These are phyloP conservation scores for Phenganax stokvisi DNA, from an alignment of 92 coral and sea anemone genomes.

Conservation along the genomic window DNA sequence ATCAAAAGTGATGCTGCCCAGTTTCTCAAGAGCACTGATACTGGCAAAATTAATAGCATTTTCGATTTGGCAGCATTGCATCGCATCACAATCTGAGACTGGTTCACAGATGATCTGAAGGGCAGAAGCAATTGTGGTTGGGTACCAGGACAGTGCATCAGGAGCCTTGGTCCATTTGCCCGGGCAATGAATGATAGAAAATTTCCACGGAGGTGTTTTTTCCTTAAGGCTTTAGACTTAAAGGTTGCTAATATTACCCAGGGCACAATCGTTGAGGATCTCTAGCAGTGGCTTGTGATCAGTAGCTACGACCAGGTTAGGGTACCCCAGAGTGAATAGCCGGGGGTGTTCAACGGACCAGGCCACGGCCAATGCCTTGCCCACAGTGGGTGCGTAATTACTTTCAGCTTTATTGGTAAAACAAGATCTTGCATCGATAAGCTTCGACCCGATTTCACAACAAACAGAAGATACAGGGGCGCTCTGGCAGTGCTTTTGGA, in stretches of 20 bases:
- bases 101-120: conserved; percentile 16
- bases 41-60: conserved; percentile 21
- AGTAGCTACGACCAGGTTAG: neutral
- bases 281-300: neutral
- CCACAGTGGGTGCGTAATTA: neutral
- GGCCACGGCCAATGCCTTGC: neutral
- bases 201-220: neutral
- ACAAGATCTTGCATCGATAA: neutral
- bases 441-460: neutral
- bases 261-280: neutral
- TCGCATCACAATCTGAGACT: neutral
- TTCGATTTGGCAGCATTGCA: conserved; percentile 13
- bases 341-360: neutral
- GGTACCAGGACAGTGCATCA: conserved; percentile 21
- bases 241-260: neutral
- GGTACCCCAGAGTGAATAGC: conserved; percentile 7
- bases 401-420: conserved; percentile 4
- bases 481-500: neutral
- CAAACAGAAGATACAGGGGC: neutral
- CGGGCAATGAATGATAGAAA: conserved; percentile 22
- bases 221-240: neutral
- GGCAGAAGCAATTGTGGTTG: conserved; percentile 13
- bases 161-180: conserved; percentile 34
- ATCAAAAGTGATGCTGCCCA: conserved; percentile 12
- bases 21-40: conserved; percentile 1